These are phyloP conservation scores for Hoplostethus atlanticus DNA, from an alignment of 2,797 vertebrate genomes.

Conservation along the genomic window DNA sequence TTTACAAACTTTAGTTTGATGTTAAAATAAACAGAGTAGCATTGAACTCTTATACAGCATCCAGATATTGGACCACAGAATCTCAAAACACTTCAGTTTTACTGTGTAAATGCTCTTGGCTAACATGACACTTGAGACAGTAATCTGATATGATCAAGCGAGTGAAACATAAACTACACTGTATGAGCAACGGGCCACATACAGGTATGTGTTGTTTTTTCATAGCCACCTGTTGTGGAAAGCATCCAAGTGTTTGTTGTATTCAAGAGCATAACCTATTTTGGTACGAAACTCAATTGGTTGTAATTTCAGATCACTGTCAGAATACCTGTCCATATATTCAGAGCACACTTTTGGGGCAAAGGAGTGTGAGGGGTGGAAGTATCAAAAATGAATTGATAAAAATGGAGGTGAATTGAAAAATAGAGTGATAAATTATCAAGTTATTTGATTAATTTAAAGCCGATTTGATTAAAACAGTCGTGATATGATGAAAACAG, in stretches of 20 bases:
- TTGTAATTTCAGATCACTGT: too few species aligned
- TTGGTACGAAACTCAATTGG: too few species aligned
- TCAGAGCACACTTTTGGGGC: background rate
- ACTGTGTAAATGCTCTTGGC: conserved; percentile 19
- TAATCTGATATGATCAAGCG: conserved; percentile 18
- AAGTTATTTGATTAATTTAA: too few species aligned
- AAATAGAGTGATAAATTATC: too few species aligned
- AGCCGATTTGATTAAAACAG: too few species aligned
- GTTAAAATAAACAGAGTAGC: conserved; percentile 2
- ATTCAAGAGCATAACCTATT: too few species aligned
- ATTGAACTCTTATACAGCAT: background rate
- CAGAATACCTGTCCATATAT: too few species aligned
- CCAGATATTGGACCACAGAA: conserved; percentile 5
- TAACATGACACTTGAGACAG: background rate
- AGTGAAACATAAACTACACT: conserved; percentile 13
- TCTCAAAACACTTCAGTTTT: conserved; percentile 37
- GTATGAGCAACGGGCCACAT: background rate
- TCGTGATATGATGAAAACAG: too few species aligned
- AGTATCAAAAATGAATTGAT: too few species aligned
- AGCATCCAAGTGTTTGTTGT: conserved; percentile 13
- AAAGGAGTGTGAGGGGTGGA: conserved; percentile 2
- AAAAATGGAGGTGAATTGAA: too few species aligned
- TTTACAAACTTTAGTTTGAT: conserved; percentile 3
- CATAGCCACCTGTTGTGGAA: conserved; percentile 11
- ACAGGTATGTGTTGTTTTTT: conserved; percentile 22